phyloP scores from a whole-genome alignment of 92 coral and sea anemone genomes.

The Isaurus tuberculatus region DNA sequence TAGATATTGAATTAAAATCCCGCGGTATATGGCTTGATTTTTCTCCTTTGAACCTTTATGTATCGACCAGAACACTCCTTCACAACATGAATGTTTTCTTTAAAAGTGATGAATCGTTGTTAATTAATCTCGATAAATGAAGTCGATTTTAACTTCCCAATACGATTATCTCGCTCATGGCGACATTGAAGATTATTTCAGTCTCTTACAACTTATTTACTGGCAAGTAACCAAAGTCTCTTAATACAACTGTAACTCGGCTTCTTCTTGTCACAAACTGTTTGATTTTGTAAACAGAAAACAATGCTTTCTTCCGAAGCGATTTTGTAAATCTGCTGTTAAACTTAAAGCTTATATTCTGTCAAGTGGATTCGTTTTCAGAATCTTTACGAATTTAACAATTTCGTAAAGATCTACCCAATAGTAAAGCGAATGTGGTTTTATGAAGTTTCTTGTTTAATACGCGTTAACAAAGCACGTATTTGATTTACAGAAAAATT shows the following conservation, averaged over 20 bases:
- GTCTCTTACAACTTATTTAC: not conserved
- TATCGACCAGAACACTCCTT: not conserved
- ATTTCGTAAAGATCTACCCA: not conserved
- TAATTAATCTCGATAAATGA: not conserved
- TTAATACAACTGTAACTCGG: too few relatives aligned
- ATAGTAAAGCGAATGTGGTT: not conserved
- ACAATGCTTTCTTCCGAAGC: not conserved
- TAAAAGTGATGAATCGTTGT: conserved; percentile 11
- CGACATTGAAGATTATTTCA: too few relatives aligned
- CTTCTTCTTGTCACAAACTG: not conserved
- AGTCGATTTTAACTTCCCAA: not conserved
- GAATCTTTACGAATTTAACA: not conserved
- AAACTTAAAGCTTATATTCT: not conserved
- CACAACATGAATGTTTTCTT: not conserved
- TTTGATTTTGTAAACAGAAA: not conserved
- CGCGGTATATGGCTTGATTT: not conserved
- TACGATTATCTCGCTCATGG: not conserved
- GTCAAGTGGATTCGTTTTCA: not conserved
- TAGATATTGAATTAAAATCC: not conserved
- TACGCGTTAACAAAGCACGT: not conserved
- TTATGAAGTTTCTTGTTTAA: not conserved
- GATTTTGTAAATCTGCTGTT: not conserved
- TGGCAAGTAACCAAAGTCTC: too few relatives aligned
- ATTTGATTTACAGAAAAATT: not conserved
- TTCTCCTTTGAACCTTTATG: not conserved